Percentiles rank a stretch among this genome's conserved stretches.
These are phyloP conservation scores for Anadara kagoshimensis DNA, from an alignment of 1,140 invertebrate species.

Conservation along the genomic window DNA sequence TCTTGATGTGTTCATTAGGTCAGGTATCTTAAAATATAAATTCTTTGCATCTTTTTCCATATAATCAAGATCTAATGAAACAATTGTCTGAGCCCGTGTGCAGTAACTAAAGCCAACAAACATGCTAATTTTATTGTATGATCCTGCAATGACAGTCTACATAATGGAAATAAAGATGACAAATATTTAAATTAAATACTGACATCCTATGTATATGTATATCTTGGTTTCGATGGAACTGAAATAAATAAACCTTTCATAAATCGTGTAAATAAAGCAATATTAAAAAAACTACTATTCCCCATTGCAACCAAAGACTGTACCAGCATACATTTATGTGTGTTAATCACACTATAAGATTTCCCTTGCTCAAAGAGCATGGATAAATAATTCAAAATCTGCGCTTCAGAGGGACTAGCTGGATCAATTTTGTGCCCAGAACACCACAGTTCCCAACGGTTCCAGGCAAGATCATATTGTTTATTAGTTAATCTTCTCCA, in stretches of 20 bases:
- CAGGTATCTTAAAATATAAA: too few relatives aligned
- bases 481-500: constrained; percentile 28
- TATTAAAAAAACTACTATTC: background rate
- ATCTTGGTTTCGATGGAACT: constrained; percentile 10
- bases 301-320: constrained; percentile 10
- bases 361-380: constrained; percentile 1
- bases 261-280: constrained; percentile 9
- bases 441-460: constrained; percentile 27
- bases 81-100: constrained; percentile 23
- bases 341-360: constrained; percentile 28
- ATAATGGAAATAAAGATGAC: constrained; percentile 5
- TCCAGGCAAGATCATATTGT: constrained; percentile 31
- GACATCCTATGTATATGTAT: constrained; percentile 21
- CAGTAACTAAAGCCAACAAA: constrained; percentile 15
- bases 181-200: constrained; percentile 12
- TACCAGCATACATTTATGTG: constrained; percentile 15
- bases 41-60: too few relatives aligned
- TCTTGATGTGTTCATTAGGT: too few relatives aligned
- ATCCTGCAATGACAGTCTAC: background rate
- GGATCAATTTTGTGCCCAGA: constrained; percentile 2
- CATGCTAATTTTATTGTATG: constrained; percentile 5
- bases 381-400: constrained; percentile 19
- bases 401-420: constrained; percentile 9
- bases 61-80: constrained; percentile 8
- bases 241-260: constrained; percentile 28